Base-by-base conservation (phyloP, 1,140 invertebrate species). In the Pogonus chalceus region DNA sequence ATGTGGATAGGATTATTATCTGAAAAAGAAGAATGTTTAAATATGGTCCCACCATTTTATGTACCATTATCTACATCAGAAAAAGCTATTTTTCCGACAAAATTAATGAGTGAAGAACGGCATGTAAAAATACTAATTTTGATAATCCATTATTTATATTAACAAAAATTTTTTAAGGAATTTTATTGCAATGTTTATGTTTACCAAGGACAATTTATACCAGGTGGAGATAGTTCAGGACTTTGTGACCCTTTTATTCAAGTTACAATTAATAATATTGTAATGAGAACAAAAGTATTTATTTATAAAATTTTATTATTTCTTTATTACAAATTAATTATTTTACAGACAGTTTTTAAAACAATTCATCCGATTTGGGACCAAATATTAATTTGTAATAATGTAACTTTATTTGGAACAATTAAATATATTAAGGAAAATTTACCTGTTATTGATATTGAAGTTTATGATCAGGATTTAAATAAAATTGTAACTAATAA, bases 351-450 rank as follows among this genome's bases (percentile, higher is more conserved):
- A 23, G 65, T 71, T 35, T 62, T 62, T 51, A 65, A 70, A 24
- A 75, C 69, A 1, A 62, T 81, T 2, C 75, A 77, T 54, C 79
- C 79, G 14, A 70, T 80, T 31, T 82, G 80, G 80, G 75, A 82
- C 59, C 69, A 79, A 52, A 79, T 75, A 0, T 68, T 82, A 4
- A 68, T 72, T 20, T 73, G 81, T 37, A 69, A 71, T 10, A 60
- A 70, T 0, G 49, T 79, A 2, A 64, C 64, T 1, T 48, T 80
- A 1, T 70, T 78, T 21, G 80, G 79, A 0, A 66, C 65, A 1
- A 58, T 65, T 1, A 61, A 70, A 23, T 65, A 74, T 53, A 74
- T 80, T 52, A 68, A 72, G 53, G 58, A 59, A 2, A 61, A 71
- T 56, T 77, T 78, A 4, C 78, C 79, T 0, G 43, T 55, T 2